Evolutionary conservation across 2,113 vertebrate species (phyloP), one percentile per base, ranked within the genome.

Genomic region (Anser cygnoides): DNA sequence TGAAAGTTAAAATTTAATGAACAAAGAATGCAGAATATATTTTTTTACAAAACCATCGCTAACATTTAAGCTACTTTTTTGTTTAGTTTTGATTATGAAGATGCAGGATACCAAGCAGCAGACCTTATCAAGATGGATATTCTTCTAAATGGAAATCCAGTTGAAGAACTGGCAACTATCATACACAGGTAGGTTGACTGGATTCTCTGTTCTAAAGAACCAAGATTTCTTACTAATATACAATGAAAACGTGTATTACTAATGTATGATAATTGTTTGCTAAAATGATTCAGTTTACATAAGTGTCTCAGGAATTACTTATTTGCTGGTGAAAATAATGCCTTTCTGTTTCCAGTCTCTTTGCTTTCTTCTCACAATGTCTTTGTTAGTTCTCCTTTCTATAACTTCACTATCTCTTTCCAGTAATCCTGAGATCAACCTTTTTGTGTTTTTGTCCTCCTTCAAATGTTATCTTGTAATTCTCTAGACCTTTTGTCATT

Each of bases 41-140:
- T 54, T 82, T 70, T 70, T 72, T 52, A 58, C 20, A 57, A 17
- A 41, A 37, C 37, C 10, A 28, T 65, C 20, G 29, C 33, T 81
- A 43, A 84, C 46, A 86, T 86, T 35, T 81, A 23, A 77, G 59
- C 55, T 74, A 20, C 35, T 92, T 72, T 50, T 50, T 65, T 1
- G 8, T 89, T 23, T 83, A 99, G 99, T 96, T 99, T 99, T 97
- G 99, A 99, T 98, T 99, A 99, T 68, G 99, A 99, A 97, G 99
- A 99, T 84, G 98, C 99, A 59, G 99, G 99, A 55, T 99, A 99
- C 96, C 98, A 99, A 96, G 15, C 98, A 25, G 99, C 99, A 87
- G 98, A 99, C 54, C 97, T 99, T 91, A 97, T 99, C 73, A 99
- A 99, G 98, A 99, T 99, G 98, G 99, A 99, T 89, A 98, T 99